Evolutionary conservation across 1,140 invertebrate species (phyloP).

Genomic region (Oedothorax gibbosus): DNA sequence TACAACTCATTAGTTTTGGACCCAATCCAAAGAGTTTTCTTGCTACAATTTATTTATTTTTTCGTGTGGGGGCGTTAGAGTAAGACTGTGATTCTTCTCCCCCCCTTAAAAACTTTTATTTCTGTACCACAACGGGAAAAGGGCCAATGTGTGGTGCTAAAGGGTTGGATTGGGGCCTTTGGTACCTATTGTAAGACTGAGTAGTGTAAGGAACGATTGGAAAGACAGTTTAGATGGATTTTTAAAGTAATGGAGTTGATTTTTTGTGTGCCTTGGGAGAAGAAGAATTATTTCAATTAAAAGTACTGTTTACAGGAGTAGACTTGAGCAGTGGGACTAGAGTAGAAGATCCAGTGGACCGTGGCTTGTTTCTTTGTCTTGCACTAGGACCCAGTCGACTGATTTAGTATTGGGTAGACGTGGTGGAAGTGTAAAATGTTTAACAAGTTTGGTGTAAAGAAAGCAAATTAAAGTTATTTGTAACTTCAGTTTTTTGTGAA

Average conservation of each 20-base stretch:
- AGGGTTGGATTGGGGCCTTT: too few relatives aligned
- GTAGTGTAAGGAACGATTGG: constrained; percentile 43
- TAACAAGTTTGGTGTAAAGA: too few relatives aligned
- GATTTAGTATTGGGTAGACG: too few relatives aligned
- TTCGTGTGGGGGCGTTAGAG: constrained; percentile 25
- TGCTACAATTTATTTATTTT: constrained; percentile 30
- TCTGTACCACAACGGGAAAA: constrained; percentile 11
- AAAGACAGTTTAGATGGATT: constrained; percentile 49
- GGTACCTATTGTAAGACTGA: too few relatives aligned
- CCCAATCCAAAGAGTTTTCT: constrained; percentile 53
- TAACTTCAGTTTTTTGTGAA: too few relatives aligned
- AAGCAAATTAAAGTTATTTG: too few relatives aligned
- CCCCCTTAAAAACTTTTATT: constrained; percentile 35
- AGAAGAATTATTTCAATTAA: constrained; percentile 34
- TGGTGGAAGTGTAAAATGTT: too few relatives aligned
- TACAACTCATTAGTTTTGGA: constrained; percentile 59
- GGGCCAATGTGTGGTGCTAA: not conserved
- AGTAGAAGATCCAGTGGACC: too few relatives aligned
- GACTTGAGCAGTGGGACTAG: too few relatives aligned
- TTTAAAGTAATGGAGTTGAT: constrained; percentile 28
- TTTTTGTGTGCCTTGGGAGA: not conserved
- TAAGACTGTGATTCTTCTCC: constrained; percentile 41
- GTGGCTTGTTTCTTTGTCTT: too few relatives aligned
- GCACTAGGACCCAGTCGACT: too few relatives aligned
- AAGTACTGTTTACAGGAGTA: constrained; percentile 30